Percentiles rank a stretch among this genome's conserved stretches.
These are phyloP conservation scores for Leptocoma aspasia DNA, from an alignment of 2,113 vertebrate genomes.

Conservation along the genomic window DNA sequence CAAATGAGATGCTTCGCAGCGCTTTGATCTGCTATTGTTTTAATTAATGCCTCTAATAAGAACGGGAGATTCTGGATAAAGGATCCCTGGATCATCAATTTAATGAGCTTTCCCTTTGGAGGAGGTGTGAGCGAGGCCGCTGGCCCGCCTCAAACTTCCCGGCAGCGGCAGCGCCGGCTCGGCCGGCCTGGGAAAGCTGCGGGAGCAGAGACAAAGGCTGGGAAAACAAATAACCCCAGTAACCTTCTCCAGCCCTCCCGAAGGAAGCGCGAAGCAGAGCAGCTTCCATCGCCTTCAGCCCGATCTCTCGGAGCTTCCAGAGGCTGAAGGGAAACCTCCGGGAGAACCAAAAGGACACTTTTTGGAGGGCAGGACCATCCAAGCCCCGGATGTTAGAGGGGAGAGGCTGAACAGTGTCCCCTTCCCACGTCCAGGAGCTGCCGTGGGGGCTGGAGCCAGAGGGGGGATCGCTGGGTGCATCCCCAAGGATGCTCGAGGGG, in stretches of 20 bases:
- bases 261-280: neutral
- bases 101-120: constrained; percentile 6
- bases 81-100: neutral
- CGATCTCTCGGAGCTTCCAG: neutral
- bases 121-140: neutral
- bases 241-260: neutral
- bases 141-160: neutral
- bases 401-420: neutral
- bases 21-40: constrained; percentile 51
- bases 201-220: neutral
- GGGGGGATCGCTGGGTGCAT: accelerated
- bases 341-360: accelerated
- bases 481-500: neutral
- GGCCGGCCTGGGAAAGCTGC: constrained; percentile 2
- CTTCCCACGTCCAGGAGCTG: accelerated
- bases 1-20: neutral
- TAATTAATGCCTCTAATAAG: constrained; percentile 34
- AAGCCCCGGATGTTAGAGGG: accelerated
- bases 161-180: neutral
- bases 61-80: constrained; percentile 1
- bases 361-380: accelerated
- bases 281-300: accelerated
- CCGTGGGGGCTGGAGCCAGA: neutral
- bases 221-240: neutral
- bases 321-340: neutral